Base-by-base conservation (phyloP, 2,113 vertebrate genomes). In the Eupsittula cactorum region DNA sequence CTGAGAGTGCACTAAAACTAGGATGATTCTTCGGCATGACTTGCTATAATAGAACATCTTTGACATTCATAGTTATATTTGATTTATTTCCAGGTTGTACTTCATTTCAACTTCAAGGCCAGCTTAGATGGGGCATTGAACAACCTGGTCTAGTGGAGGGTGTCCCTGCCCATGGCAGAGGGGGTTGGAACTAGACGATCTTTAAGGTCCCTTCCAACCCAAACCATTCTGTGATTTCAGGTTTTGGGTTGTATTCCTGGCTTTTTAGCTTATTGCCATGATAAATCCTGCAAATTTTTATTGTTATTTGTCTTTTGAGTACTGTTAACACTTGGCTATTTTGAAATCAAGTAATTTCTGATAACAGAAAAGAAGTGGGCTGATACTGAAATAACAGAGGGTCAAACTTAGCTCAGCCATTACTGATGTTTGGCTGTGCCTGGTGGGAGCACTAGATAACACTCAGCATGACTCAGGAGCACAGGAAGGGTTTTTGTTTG, bases 191-290 rank as follows among this genome's bases (percentile, higher is more conserved):
- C 55, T 82, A 13, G 2, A 7, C 7, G 49, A 57, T 10, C 23
- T 76, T 57, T 50, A 64, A 50, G 33, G 27, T 63, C 35, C 10
- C 16, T 76, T 63, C 55, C 42, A 63, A 39, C 55, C 12, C 10
- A 70, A 76, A 44, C 31, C 19, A 11, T 64, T 63, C 47, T 68
- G 4, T 92, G 29, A 63, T 64, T 90, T 74, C 50, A 71, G 27
- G 9, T 79, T 92, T 47, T 67, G 12, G 86, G 16, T 64, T 89
- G 23, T 60, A 71, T 87, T 82, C 31, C 14, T 19, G 41, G 35
- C 23, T 95, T 87, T 93, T 62, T n/a, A 89, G 57, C 55, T 92
- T 85, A 95, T 89, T 95, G 57, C 81, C 44, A 20, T 87, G 52
- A 62, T 71, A 80, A 79, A 79, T 55, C 77, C 57, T 67, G 67